phyloP scores from a whole-genome alignment of 2,113 vertebrate genomes.

The Ciconia boyciana region DNA sequence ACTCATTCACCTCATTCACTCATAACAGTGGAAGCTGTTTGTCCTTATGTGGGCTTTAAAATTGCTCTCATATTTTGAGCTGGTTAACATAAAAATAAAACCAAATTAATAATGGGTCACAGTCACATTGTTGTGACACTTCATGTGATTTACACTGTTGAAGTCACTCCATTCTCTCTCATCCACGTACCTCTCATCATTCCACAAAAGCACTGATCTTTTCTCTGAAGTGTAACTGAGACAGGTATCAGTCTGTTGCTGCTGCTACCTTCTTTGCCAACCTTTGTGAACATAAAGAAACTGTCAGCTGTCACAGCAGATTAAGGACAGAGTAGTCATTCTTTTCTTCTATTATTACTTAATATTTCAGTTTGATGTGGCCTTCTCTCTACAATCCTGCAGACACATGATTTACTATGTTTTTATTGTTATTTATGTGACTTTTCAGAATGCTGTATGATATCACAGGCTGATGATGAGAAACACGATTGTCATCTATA shows the following conservation, averaged over 20 bases:
- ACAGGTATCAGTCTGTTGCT: neutral
- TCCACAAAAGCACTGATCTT: neutral
- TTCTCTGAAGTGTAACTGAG: neutral
- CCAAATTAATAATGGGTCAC: neutral
- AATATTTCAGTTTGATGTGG: neutral
- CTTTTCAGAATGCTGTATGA: neutral
- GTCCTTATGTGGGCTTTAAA: neutral
- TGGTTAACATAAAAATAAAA: neutral
- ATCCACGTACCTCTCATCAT: fast-evolving
- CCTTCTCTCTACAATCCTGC: neutral
- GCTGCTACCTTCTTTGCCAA: neutral
- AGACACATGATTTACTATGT: neutral
- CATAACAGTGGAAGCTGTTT: neutral
- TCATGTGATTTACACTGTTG: neutral
- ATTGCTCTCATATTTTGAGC: neutral
- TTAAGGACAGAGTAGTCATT: neutral
- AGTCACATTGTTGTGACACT: neutral
- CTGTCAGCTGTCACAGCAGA: neutral
- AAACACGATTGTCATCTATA: neutral
- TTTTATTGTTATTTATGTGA: neutral
- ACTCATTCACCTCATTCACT: neutral
- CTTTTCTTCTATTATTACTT: neutral
- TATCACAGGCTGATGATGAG: neutral
- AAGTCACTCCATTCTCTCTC: neutral
- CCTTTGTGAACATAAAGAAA: neutral